phyloP scores from a whole-genome alignment of 2,113 vertebrate genomes.

The Prolemur simus region DNA sequence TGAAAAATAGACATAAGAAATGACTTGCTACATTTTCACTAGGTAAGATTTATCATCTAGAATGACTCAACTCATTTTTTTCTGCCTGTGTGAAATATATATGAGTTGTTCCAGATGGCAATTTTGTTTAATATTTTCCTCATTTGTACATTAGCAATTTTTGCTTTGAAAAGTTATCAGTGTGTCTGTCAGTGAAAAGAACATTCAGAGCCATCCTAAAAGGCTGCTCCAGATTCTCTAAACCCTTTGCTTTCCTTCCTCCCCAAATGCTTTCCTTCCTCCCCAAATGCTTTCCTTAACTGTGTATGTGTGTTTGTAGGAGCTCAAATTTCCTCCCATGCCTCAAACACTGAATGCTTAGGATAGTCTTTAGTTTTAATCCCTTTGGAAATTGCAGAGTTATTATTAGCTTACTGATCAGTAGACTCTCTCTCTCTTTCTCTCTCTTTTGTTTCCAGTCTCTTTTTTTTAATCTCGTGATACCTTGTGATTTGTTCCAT shows the following conservation, averaged over 20 bases:
- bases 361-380: neutral
- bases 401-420: neutral
- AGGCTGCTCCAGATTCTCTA: neutral
- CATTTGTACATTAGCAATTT: slow-evolving; percentile 13
- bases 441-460: neutral
- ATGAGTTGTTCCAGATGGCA: neutral
- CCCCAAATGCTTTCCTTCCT: neutral
- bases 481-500: neutral
- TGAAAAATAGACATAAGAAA: neutral
- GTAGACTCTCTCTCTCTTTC: neutral
- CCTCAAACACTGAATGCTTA: neutral
- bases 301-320: neutral
- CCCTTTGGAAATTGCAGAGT: neutral
- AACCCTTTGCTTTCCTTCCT: neutral
- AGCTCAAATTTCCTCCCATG: neutral
- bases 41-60: neutral
- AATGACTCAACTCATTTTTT: neutral
- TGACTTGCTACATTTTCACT: neutral
- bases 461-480: neutral
- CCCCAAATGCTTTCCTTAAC: neutral
- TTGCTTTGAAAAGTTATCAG: slow-evolving; percentile 39
- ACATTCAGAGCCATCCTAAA: neutral
- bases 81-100: neutral
- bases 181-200: neutral
- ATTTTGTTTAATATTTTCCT: slow-evolving; percentile 25